Conservation (phyloP, 2,888 invertebrate genomes). For the Apamea anceps region DNA sequence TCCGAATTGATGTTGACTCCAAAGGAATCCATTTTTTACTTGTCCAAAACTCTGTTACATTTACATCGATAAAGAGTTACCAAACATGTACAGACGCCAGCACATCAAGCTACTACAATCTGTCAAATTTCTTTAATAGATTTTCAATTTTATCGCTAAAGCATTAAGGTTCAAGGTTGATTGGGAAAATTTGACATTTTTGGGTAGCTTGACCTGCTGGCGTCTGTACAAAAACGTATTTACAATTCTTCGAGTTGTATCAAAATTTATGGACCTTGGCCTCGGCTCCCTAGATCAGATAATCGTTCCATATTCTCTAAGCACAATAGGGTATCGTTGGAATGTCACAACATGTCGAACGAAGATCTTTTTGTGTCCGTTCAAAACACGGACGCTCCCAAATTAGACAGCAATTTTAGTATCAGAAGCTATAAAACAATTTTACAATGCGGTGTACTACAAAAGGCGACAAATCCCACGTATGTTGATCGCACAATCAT, state of each 20-base stretch:
- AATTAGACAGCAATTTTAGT: constrained; percentile 71
- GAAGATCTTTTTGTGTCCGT: constrained; percentile 47
- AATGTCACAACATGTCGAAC: constrained; percentile 57
- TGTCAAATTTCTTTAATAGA: no score
- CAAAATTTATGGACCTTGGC: constrained; percentile 9
- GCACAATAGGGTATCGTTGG: constrained; percentile 54
- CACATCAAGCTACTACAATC: no score
- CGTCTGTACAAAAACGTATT: constrained; percentile 22
- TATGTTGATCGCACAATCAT: constrained; percentile 67
- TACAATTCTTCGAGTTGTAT: constrained; percentile 25
- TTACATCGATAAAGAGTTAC: constrained; percentile 44
- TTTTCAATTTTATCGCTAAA: no score
- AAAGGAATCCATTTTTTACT: constrained; percentile 50
- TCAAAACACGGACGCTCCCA: constrained; percentile 59
- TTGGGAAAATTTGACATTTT: no score
- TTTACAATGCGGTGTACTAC: constrained; percentile 72
- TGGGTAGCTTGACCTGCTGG: no score
- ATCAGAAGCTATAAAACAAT: constrained; percentile 71
- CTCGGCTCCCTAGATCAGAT: constrained; percentile 52
- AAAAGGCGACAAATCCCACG: constrained; percentile 68
- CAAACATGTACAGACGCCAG: no score
- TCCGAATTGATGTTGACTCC: constrained; percentile 47
- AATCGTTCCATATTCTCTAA: constrained; percentile 40
- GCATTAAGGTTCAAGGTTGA: no score
- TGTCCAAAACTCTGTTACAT: constrained; percentile 40